These are phyloP conservation scores for Cerceris rybyensis DNA, from an alignment of 2,888 invertebrate genomes.

Conservation along the genomic window DNA sequence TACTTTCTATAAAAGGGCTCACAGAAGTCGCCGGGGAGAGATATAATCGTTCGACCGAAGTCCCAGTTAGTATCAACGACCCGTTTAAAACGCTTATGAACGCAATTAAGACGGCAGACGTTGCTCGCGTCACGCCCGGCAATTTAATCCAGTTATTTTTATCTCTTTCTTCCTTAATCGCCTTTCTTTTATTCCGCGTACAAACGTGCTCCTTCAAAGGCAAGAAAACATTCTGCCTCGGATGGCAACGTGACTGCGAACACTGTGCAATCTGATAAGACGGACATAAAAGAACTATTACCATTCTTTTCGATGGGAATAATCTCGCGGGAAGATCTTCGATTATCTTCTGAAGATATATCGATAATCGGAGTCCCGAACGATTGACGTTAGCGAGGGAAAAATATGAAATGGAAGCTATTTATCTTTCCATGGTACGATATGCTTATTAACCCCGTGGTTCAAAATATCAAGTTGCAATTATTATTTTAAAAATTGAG, in stretches of 20 bases:
- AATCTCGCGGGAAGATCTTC: slow-evolving; percentile 1
- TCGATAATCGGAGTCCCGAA: no score
- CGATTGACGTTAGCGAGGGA: no score
- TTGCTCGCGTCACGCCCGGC: slow-evolving; percentile 66
- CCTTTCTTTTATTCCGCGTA: slow-evolving; percentile 29
- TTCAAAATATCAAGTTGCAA: no score
- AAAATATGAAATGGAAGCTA: no score
- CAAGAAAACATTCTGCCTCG: not conserved
- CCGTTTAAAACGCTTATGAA: slow-evolving; percentile 66
- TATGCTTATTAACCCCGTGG: no score
- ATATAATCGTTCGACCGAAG: slow-evolving; percentile 49
- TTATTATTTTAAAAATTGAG: no score
- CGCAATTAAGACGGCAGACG: slow-evolving; percentile 77
- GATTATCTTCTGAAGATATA: no score
- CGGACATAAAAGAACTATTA: not conserved
- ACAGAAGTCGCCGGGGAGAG: slow-evolving; percentile 33
- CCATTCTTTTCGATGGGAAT: not conserved
- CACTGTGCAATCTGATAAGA: not conserved
- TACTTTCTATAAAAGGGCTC: slow-evolving; percentile 15
- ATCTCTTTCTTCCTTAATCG: slow-evolving; percentile 40
- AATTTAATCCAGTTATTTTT: slow-evolving; percentile 69
- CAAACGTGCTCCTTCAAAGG: slow-evolving; percentile 25
- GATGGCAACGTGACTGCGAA: not conserved
- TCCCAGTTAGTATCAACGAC: slow-evolving; percentile 50
- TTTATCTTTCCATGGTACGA: no score